Evolutionary conservation across 1,140 invertebrate species (phyloP).

Genomic region (Gerris buenoi): DNA sequence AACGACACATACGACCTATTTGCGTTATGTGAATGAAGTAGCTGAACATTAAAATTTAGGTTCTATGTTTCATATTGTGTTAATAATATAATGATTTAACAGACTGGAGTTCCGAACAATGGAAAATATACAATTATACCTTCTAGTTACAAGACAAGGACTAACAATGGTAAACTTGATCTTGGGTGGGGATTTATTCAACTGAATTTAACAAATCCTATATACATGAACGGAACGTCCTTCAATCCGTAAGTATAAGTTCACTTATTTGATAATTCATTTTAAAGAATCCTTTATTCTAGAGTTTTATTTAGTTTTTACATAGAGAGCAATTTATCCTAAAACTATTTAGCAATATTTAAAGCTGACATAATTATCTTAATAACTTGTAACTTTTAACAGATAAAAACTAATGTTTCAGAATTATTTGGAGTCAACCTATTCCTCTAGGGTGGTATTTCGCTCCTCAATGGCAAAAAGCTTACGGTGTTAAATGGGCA

Average conservation of each 20-base stretch:
- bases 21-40: no score
- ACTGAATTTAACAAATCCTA: slow-evolving; percentile 63
- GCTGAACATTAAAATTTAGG: no score
- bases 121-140: slow-evolving; percentile 52
- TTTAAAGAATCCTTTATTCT: no score
- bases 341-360: no score
- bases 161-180: slow-evolving; percentile 48
- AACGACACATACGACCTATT: no score
- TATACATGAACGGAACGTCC: slow-evolving; percentile 45
- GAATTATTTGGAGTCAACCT: slow-evolving; percentile 73
- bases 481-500: slow-evolving; percentile 64
- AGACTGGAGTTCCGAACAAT: slow-evolving; percentile 43
- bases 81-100: no score
- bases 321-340: no score
- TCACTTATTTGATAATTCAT: neutral
- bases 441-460: slow-evolving; percentile 90
- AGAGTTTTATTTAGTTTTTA: no score
- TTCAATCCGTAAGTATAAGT: slow-evolving; percentile 69
- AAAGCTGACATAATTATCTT: no score
- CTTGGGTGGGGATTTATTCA: slow-evolving; percentile 79
- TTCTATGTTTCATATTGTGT: no score
- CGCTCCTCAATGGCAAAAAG: slow-evolving; percentile 63
- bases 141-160: slow-evolving; percentile 45
- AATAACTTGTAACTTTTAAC: no score
- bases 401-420: no score